phyloP scores from a whole-genome alignment of 2,888 invertebrate species.

The Artemia sinica region DNA sequence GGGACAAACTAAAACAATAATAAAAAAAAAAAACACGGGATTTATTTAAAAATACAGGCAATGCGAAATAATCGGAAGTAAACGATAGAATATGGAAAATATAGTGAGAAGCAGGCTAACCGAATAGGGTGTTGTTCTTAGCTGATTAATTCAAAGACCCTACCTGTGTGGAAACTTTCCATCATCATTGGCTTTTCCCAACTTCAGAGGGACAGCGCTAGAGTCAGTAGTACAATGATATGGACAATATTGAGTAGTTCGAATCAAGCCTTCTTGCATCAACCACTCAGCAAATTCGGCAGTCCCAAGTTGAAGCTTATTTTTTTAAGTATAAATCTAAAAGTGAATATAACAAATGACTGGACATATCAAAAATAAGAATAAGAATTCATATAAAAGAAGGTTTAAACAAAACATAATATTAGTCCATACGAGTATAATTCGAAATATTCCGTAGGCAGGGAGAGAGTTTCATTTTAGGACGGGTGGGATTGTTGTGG shows the following conservation, averaged over 20 bases:
- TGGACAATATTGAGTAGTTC: conserved; percentile 58
- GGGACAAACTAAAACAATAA: no score
- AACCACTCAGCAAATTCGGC: conserved; percentile 78
- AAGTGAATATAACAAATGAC: conserved; percentile 21
- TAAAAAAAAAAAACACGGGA: no score
- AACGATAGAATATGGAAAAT: no score
- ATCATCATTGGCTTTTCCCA: conserved; percentile 71
- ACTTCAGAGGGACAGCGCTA: conserved; percentile 45
- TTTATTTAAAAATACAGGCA: no score
- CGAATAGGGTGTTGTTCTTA: no score
- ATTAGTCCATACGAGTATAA: neutral
- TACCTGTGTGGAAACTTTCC: conserved; percentile 47
- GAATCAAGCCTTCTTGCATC: conserved; percentile 62
- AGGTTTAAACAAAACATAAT: neutral
- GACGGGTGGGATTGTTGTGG: no score
- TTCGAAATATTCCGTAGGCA: neutral
- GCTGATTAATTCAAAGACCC: neutral
- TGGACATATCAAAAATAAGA: neutral
- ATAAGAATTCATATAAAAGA: neutral
- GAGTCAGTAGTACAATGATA: conserved; percentile 37
- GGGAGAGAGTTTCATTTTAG: no score
- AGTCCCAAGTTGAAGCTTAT: conserved; percentile 58
- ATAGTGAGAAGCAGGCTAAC: no score
- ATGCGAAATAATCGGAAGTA: no score
- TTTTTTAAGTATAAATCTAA: conserved; percentile 58